Evolutionary conservation across 2,797 vertebrate species (phyloP), one percentile per base, ranked within the genome.

Genomic region (Tamandua tetradactyla): DNA sequence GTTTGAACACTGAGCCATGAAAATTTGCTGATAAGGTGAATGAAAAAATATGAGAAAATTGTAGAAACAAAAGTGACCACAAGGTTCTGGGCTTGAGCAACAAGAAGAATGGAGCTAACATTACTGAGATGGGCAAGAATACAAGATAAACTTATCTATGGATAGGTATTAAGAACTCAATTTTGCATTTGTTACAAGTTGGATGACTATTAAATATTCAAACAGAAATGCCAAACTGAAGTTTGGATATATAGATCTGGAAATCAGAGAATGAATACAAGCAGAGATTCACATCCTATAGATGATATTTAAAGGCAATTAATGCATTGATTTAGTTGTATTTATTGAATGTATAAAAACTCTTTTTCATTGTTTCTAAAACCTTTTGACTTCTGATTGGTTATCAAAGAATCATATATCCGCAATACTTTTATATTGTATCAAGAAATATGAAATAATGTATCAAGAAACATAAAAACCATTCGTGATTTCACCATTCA

Each of bases 291-390:
- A 44, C 7, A 14, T 8, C 9, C 23, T 14, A 11, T 7, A 52
- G 47, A 44, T 8, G 78, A 2, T 9, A 47, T 6, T 52, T 52
- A 3, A 61, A 88, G 13, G 22, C 66, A 59, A 55, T 20, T 42
- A 52, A 92, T 13, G 32, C 40, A 47, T 13, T 42, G 22, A 32
- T 27, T 42, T 32, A 55, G 47, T 14, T 0, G 20, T 64, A 15
- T 44, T 47, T 40, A 1, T 57, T 20, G 0, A 7, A 83, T 68
- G 37, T 68, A 83, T 59, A 40, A 0, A 69, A 32, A 0, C 23
- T 55, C 4, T n/a, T 68, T 91, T 87, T 55, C 4, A 69, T n/a
- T 52, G 68, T 32, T 93, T 75, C 74, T 57, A 95, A 86, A 68
- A 0, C 59, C 6, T 42, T 74, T 75, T 93, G 15, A 75, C 76